Evolutionary conservation across 2,888 invertebrate genomes (phyloP).

Genomic region (Dasypogon diadema): DNA sequence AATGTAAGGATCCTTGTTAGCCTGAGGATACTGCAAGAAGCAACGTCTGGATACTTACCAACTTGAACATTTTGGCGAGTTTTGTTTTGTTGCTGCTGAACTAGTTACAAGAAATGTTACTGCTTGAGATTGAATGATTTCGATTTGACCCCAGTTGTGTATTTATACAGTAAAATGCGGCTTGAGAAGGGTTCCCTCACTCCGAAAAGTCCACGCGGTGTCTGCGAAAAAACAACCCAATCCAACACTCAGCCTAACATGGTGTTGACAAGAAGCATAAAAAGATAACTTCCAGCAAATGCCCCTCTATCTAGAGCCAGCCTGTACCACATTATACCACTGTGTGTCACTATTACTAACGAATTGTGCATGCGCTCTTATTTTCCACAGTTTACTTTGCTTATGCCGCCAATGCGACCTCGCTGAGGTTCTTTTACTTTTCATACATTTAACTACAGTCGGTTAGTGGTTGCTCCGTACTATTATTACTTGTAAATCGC

Average conservation of each 20-base stretch:
- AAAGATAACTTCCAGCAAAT: slow-evolving; percentile 29
- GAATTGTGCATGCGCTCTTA: slow-evolving; percentile 36
- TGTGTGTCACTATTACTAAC: slow-evolving; percentile 36
- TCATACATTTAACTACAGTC: not conserved
- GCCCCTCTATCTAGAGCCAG: slow-evolving; percentile 8
- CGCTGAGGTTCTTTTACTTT: slow-evolving; percentile 52
- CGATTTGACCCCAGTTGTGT: slow-evolving; percentile 62
- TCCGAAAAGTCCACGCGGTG: slow-evolving; percentile 13
- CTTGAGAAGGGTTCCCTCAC: slow-evolving; percentile 47
- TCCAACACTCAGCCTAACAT: slow-evolving; percentile 16
- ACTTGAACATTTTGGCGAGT: slow-evolving; percentile 68
- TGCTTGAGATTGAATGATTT: slow-evolving; percentile 65
- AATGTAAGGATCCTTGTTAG: not conserved
- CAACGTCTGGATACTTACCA: slow-evolving; percentile 64
- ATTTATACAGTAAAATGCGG: slow-evolving; percentile 64
- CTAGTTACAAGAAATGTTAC: slow-evolving; percentile 50
- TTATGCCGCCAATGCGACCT: slow-evolving; percentile 45
- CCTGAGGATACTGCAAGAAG: too few species aligned
- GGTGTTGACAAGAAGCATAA: slow-evolving; percentile 46
- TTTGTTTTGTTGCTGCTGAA: slow-evolving; percentile 34
- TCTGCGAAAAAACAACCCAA: slow-evolving; percentile 3
- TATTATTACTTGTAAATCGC: not conserved
- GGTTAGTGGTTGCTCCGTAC: not conserved
- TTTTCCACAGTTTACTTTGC: slow-evolving; percentile 49
- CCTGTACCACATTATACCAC: slow-evolving; percentile 17